phyloP scores from a whole-genome alignment of 2,797 vertebrate genomes.

The Cryptoprocta ferox region DNA sequence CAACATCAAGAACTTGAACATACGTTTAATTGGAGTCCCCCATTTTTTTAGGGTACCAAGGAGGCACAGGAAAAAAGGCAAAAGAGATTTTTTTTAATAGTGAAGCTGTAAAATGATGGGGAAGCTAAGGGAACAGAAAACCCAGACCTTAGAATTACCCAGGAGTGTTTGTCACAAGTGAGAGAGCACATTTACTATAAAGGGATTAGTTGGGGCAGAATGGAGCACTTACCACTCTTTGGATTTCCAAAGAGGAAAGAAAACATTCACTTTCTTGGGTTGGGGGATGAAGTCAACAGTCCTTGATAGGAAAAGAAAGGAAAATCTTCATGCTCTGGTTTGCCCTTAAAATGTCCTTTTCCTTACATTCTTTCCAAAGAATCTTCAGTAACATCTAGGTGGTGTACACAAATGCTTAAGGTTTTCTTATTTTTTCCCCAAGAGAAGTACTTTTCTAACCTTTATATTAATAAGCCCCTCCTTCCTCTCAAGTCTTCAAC shows the following conservation, averaged over 20 bases:
- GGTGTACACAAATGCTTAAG: background rate
- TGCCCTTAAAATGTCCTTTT: background rate
- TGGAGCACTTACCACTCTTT: background rate
- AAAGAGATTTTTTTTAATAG: background rate
- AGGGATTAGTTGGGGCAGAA: background rate
- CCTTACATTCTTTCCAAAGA: background rate
- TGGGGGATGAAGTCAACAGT: background rate
- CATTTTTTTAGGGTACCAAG: background rate
- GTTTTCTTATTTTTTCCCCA: background rate
- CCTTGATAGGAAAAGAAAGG: background rate
- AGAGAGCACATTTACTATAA: background rate
- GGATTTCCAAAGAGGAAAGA: background rate
- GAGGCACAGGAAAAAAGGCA: background rate
- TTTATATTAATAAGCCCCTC: background rate
- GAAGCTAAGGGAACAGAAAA: background rate
- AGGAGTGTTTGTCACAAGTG: background rate
- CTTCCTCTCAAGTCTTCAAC: background rate
- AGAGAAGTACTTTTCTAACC: background rate
- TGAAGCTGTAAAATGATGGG: background rate
- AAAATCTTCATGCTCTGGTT: background rate
- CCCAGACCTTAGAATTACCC: background rate
- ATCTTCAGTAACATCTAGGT: background rate
- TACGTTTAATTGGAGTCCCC: background rate
- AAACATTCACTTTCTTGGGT: background rate
- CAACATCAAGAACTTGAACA: background rate